phyloP scores from a whole-genome alignment of 2,888 invertebrate genomes.

The Xylota segnis region DNA sequence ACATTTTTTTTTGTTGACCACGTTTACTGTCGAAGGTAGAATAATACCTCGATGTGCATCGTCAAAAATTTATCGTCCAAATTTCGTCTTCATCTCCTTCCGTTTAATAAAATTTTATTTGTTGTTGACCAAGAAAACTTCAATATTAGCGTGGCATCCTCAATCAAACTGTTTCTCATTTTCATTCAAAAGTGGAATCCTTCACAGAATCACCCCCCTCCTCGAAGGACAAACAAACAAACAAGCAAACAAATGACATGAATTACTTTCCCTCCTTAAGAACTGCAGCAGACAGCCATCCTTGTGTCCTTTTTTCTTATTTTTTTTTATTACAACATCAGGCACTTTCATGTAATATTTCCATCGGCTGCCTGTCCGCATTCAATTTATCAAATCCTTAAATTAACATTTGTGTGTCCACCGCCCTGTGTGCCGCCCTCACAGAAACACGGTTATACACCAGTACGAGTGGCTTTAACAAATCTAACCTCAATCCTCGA shows the following conservation, averaged over 20 bases:
- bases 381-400: slow-evolving; percentile 74
- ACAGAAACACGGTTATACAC: slow-evolving; percentile 3
- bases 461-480: too few species aligned
- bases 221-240: slow-evolving; percentile 54
- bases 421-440: neutral
- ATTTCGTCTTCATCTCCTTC: slow-evolving; percentile 14
- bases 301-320: neutral
- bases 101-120: slow-evolving; percentile 50
- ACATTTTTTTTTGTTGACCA: slow-evolving; percentile 25
- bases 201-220: slow-evolving; percentile 22
- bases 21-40: slow-evolving; percentile 32
- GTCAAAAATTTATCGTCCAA: slow-evolving; percentile 25
- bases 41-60: slow-evolving; percentile 6
- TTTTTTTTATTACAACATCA: slow-evolving; percentile 30
- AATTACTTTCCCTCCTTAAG: slow-evolving; percentile 20
- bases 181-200: slow-evolving; percentile 49
- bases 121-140: slow-evolving; percentile 65
- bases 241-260: too few species aligned
- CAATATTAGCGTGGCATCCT: slow-evolving; percentile 63
- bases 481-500: slow-evolving; percentile 68
- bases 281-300: slow-evolving; percentile 47
- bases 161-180: slow-evolving; percentile 66
- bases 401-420: slow-evolving; percentile 68
- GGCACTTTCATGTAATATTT: slow-evolving; percentile 45
- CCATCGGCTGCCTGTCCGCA: slow-evolving; percentile 65